Percentiles rank a stretch among this genome's conserved stretches.
These are phyloP conservation scores for Laothoe populi DNA, from an alignment of 2,888 invertebrate species.

Conservation along the genomic window DNA sequence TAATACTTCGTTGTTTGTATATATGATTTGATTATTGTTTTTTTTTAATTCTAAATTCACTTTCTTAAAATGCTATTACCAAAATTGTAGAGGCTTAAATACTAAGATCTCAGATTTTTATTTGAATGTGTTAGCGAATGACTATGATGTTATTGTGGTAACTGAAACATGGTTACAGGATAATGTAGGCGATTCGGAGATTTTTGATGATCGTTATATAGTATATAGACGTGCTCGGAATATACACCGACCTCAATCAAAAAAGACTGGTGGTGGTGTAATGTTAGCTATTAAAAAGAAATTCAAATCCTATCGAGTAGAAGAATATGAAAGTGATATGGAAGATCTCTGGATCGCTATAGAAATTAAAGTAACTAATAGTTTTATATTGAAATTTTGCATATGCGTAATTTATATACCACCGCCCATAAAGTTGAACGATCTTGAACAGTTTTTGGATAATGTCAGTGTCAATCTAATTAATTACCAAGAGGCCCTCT, in stretches of 20 bases:
- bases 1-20: background rate
- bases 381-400: too few relatives aligned
- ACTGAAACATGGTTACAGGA: slow-evolving; percentile 22
- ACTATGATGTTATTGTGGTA: slow-evolving; percentile 14
- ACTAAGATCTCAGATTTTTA: slow-evolving; percentile 10
- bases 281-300: slow-evolving; percentile 11
- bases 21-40: background rate
- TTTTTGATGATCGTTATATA: slow-evolving; percentile 13
- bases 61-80: slow-evolving; percentile 26
- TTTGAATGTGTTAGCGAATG: background rate
- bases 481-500: too few relatives aligned
- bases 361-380: background rate
- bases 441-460: slow-evolving; percentile 12
- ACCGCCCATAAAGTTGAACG: background rate
- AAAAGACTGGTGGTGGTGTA: slow-evolving; percentile 15
- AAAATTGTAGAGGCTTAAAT: slow-evolving; percentile 31
- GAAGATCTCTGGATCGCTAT: slow-evolving; percentile 19
- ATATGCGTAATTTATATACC: slow-evolving; percentile 5
- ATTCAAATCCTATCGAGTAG: background rate
- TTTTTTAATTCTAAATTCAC: background rate
- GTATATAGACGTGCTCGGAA: slow-evolving; percentile 17
- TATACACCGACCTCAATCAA: background rate
- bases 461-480: background rate
- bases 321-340: background rate
- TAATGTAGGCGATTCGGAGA: slow-evolving; percentile 3